A percentile compares a stretch with the other conserved stretches of the same genome.
Conservation (phyloP, 2,113 vertebrate genomes). For the Neogale vison region DNA sequence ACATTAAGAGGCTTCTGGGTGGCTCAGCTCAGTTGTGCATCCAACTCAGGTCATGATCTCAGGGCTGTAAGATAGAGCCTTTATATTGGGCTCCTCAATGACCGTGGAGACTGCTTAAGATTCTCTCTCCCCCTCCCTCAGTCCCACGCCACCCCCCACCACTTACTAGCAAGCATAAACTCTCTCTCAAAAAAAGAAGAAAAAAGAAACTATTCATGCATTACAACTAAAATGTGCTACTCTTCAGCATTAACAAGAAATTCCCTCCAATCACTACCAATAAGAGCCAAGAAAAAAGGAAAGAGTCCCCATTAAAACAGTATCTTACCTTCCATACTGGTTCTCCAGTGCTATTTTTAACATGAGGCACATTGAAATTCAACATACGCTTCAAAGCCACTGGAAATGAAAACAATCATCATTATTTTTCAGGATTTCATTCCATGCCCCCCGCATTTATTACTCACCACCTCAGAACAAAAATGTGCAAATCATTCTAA, state of each 20-base stretch:
- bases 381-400: conserved; percentile 97
- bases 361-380: conserved; percentile 96
- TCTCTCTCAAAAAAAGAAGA: background rate
- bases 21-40: background rate
- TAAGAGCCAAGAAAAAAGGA: background rate
- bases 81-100: background rate
- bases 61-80: background rate
- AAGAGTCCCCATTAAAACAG: background rate
- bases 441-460: background rate
- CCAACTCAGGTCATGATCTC: background rate
- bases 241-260: conserved; percentile 25
- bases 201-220: conserved; percentile 34
- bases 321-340: conserved; percentile 97
- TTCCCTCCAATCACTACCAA: background rate
- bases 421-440: conserved; percentile 3
- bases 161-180: background rate
- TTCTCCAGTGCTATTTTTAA: conserved; percentile 95
- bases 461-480: background rate
- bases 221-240: conserved; percentile 22
- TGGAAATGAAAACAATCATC: conserved; percentile 79
- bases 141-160: background rate
- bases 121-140: background rate
- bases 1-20: background rate
- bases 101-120: background rate
- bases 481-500: conserved; percentile 36